A percentile compares a stretch with the other conserved stretches of the same genome.
Conservation (phyloP, 2,113 vertebrate genomes). For the Philantomba maxwellii region DNA sequence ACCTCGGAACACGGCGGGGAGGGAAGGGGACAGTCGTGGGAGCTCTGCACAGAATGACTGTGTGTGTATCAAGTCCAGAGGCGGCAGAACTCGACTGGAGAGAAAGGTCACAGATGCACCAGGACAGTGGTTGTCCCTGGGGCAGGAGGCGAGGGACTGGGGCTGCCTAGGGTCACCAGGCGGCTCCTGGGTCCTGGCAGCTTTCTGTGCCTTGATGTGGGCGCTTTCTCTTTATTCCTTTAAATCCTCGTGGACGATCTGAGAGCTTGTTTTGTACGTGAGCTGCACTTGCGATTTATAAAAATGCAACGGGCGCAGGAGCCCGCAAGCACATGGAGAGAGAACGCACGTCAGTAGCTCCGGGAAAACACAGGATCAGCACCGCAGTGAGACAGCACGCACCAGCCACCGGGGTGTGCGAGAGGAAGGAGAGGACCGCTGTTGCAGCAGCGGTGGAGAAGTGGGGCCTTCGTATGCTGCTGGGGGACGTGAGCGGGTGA, state of each 20-base stretch:
- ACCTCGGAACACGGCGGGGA: rapidly evolving
- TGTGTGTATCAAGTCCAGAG: background rate
- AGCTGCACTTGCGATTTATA: background rate
- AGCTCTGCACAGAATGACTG: background rate
- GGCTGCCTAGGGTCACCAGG: background rate
- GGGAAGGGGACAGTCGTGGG: background rate
- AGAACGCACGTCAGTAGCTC: background rate
- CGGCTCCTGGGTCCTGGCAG: background rate
- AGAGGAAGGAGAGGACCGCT: background rate
- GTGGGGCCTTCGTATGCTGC: background rate
- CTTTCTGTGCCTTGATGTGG: background rate
- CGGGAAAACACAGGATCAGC: background rate
- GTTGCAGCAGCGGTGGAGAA: background rate
- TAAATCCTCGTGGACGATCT: background rate
- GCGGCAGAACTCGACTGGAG: background rate
- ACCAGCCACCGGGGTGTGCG: rapidly evolving
- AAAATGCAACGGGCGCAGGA: background rate
- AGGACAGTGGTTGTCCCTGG: background rate
- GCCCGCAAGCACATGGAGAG: background rate
- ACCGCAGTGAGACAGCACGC: rapidly evolving
- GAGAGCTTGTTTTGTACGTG: background rate
- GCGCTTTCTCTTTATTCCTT: background rate
- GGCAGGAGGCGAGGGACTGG: background rate
- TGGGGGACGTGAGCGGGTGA: background rate
- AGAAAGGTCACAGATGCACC: background rate